Evolutionary conservation across 2,888 invertebrate species (phyloP), one percentile per base, ranked within the genome.

Genomic region (Clunio marinus): DNA sequence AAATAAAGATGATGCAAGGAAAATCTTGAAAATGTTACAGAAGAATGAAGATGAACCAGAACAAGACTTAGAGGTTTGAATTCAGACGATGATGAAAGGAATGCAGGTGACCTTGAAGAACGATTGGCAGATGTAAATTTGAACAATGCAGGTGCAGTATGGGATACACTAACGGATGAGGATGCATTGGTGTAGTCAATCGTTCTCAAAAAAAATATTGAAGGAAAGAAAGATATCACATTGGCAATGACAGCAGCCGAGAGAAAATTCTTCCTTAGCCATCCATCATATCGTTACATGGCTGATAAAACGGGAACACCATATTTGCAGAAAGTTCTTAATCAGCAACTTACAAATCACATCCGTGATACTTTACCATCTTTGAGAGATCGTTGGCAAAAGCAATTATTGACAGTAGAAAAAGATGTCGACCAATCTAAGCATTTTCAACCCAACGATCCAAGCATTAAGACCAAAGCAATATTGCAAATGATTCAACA

Each of bases 401-500:
- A 96, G 78, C 98, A 99, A 80, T 83, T 93, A 78, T 84, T 99
- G 65, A 84, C 93, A 10, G 83, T 99, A 74, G 99, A 99, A 81
- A 99, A 98, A 79, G 99, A 99, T 78, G 98, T 99, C 13, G 96
- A 97, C 74, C 98, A 99, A 80, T 99, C 94, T 81, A 98, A 98
- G 82, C 93, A 98, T 82, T 98, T 97, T 79, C 84, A 95, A 76
- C 97, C 98, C 0, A 97, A 99, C 78, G 99, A 99, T 83, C 98
- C 98, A 15, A 89, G 96, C 70, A 90, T 98, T 76, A 99, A 99
- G 81, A 99, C 99, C 37, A 99, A 99, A 82, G 98, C 98, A 72
- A 97, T 99, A 95, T 82, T 99, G 78, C 97, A 97, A 82, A 98
- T 99, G 96, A 96, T 99, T 74, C 98, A 99, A 77, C 92, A 93